Conservation (phyloP, 2,797 vertebrate species). For the Lindbergichthys nudifrons region DNA sequence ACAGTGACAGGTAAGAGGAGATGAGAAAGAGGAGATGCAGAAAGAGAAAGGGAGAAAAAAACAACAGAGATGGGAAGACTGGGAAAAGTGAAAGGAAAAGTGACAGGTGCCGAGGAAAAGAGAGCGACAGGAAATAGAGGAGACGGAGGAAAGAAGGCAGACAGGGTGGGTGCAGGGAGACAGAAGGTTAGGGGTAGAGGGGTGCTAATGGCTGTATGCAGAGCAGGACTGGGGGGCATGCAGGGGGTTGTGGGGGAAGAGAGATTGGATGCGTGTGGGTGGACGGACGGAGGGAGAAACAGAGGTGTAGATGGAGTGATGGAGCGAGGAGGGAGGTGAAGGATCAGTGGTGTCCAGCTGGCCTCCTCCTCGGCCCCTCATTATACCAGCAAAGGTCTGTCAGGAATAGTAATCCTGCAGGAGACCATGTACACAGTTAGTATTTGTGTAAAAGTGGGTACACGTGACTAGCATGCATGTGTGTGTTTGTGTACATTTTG, state of each 20-base stretch:
- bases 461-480: neutral
- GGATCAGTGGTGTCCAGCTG: slow-evolving; percentile 79
- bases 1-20: slow-evolving; percentile 75
- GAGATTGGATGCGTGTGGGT: slow-evolving; percentile 16
- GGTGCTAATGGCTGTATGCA: slow-evolving; percentile 74
- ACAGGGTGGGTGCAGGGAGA: slow-evolving; percentile 42
- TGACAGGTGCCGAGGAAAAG: slow-evolving; percentile 64
- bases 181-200: slow-evolving; percentile 69
- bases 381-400: slow-evolving; percentile 74
- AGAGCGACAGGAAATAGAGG: slow-evolving; percentile 54
- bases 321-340: slow-evolving; percentile 59
- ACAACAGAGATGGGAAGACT: slow-evolving; percentile 59
- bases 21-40: slow-evolving; percentile 67
- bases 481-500: neutral
- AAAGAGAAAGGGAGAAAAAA: slow-evolving; percentile 37
- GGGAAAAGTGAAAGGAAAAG: slow-evolving; percentile 52
- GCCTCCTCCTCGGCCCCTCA: slow-evolving; percentile 71
- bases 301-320: slow-evolving; percentile 47
- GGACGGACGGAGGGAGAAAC: slow-evolving; percentile 28
- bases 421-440: slow-evolving; percentile 18
- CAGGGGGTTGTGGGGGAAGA: slow-evolving; percentile 34
- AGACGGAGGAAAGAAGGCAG: slow-evolving; percentile 49
- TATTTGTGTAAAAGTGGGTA: slow-evolving; percentile 5
- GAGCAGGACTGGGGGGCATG: slow-evolving; percentile 60
- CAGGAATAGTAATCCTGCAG: slow-evolving; percentile 69